These are phyloP conservation scores for Diaphora mendica DNA, from an alignment of 2,888 invertebrate species.

Conservation along the genomic window DNA sequence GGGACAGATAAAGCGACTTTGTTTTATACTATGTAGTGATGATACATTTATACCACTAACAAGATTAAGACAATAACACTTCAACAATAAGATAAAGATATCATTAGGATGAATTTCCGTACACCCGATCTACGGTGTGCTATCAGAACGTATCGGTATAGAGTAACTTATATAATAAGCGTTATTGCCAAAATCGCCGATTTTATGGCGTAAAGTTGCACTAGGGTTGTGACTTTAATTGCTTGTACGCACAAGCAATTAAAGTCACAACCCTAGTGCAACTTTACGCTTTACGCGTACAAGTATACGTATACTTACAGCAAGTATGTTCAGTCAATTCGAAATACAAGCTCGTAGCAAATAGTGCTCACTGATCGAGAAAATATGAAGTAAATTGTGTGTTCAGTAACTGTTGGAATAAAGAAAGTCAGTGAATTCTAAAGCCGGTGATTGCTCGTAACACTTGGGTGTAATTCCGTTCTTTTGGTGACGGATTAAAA, in stretches of 20 bases:
- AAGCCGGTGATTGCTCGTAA: neutral
- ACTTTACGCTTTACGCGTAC: too few relatives aligned
- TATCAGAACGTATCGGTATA: constrained; percentile 5
- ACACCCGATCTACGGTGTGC: neutral
- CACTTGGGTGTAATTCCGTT: neutral
- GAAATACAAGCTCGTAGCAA: neutral
- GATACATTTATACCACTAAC: neutral
- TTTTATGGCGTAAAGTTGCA: constrained; percentile 4
- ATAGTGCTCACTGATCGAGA: neutral
- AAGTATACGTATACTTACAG: neutral
- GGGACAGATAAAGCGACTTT: too few relatives aligned
- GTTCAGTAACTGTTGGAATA: too few relatives aligned
- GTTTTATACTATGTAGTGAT: too few relatives aligned
- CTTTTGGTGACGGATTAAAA: too few relatives aligned
- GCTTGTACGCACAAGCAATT: too few relatives aligned
- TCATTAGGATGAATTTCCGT: neutral
- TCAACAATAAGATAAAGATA: constrained; percentile 8
- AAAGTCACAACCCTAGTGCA: too few relatives aligned
- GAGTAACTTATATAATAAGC: constrained; percentile 12
- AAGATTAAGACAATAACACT: constrained; percentile 1
- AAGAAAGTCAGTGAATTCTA: neutral
- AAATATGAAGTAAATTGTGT: neutral
- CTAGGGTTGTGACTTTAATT: constrained; percentile 1
- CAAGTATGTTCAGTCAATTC: neutral
- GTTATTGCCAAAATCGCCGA: constrained; percentile 4